Conservation (phyloP, 2,888 invertebrate species). For the Cepaea hortensis region DNA sequence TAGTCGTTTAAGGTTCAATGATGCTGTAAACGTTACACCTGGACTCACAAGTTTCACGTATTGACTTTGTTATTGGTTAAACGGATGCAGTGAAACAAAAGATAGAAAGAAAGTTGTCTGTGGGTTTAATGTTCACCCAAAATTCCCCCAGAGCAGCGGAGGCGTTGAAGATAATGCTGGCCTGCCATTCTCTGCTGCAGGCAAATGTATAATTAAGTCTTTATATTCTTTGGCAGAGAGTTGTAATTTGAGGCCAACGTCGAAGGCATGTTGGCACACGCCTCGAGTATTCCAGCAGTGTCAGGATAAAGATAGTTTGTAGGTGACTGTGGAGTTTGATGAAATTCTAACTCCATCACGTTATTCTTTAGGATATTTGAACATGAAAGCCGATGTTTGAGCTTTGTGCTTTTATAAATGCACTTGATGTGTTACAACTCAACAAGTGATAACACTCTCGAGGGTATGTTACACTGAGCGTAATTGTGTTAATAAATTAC, state of each 20-base stretch:
- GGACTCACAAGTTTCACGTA: not conserved
- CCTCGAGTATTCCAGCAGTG: constrained; percentile 2
- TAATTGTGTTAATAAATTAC: too few species aligned
- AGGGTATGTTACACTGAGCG: too few species aligned
- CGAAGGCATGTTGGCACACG: constrained; percentile 11
- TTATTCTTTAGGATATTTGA: not conserved
- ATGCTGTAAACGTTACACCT: not conserved
- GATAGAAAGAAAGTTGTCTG: not conserved
- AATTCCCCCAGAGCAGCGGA: constrained; percentile 20
- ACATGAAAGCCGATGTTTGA: too few species aligned
- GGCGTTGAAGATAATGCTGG: constrained; percentile 22
- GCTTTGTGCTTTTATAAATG: too few species aligned
- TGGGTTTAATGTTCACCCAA: constrained; percentile 4
- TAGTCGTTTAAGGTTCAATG: not conserved
- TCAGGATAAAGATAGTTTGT: constrained; percentile 2
- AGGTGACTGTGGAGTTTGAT: constrained; percentile 2
- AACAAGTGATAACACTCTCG: too few species aligned
- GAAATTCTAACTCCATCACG: not conserved
- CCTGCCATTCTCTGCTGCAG: constrained; percentile 17
- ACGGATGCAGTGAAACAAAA: not conserved
- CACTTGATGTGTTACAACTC: too few species aligned
- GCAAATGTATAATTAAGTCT: constrained; percentile 22
- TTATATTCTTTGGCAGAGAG: constrained; percentile 25
- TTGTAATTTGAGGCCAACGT: constrained; percentile 14
- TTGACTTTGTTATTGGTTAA: too few species aligned